These are phyloP conservation scores for Mustela nigripes DNA, from an alignment of 2,113 vertebrate genomes.

Conservation along the genomic window DNA sequence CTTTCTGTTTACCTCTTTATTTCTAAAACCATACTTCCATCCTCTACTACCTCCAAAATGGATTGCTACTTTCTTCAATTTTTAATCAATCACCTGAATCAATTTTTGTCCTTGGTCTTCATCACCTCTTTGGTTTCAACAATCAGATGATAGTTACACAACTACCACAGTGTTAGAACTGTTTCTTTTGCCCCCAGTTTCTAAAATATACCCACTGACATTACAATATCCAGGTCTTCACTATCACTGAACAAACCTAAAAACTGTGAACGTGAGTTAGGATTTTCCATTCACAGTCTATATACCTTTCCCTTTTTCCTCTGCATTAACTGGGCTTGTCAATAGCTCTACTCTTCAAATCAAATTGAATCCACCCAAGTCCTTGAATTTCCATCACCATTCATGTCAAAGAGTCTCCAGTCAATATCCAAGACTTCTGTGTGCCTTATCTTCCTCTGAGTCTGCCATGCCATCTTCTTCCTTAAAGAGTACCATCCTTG, in stretches of 20 bases:
- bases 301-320: background rate
- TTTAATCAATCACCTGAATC: background rate
- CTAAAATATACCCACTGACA: background rate
- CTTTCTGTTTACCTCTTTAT: background rate
- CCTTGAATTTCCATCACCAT: background rate
- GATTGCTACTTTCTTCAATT: background rate
- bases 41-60: background rate
- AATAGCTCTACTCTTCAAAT: background rate
- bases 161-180: background rate
- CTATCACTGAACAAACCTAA: background rate
- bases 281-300: background rate
- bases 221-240: background rate
- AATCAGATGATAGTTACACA: background rate
- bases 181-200: background rate
- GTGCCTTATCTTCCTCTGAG: background rate
- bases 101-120: background rate
- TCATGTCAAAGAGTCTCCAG: background rate
- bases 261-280: slow-evolving; percentile 1
- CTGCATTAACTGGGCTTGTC: background rate
- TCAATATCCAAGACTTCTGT: background rate
- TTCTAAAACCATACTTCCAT: background rate
- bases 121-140: background rate
- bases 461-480: background rate
- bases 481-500: background rate
- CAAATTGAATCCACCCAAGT: background rate